Percentiles rank a stretch among this genome's conserved stretches.
Conservation (phyloP, 2,797 vertebrate species). For the Limosa lapponica region DNA sequence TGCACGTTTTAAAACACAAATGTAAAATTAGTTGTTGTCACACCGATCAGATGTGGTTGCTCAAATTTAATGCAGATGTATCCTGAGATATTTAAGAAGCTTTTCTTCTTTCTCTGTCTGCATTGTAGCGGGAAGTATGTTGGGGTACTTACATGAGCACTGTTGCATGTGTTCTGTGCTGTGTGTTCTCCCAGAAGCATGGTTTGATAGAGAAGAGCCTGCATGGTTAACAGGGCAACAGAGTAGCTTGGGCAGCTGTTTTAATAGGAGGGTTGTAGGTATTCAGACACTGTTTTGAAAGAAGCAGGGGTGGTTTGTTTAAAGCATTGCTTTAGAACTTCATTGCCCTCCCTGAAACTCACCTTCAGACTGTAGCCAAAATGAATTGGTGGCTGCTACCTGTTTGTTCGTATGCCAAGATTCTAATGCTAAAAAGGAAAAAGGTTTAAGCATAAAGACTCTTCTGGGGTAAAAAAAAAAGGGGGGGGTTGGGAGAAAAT, state of each 20-base stretch:
- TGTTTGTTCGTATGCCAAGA: neutral
- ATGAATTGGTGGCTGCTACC: neutral
- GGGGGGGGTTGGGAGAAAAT: neutral
- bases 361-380: neutral
- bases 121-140: neutral
- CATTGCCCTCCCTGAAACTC: neutral
- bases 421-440: neutral
- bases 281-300: neutral
- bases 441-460: neutral
- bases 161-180: neutral
- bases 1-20: neutral
- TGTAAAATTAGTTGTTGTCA: neutral
- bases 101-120: neutral
- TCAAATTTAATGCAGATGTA: neutral
- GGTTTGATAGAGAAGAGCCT: neutral
- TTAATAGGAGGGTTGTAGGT: neutral
- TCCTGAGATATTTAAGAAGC: neutral
- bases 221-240: neutral
- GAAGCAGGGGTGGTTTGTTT: neutral
- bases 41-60: neutral
- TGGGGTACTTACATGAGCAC: rapidly evolving
- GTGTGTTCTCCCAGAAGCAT: neutral
- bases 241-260: neutral
- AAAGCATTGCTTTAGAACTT: neutral
- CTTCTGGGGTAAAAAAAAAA: rapidly evolving